These are phyloP conservation scores for Pedionomus torquatus DNA, from an alignment of 2,113 vertebrate species.

Conservation along the genomic window DNA sequence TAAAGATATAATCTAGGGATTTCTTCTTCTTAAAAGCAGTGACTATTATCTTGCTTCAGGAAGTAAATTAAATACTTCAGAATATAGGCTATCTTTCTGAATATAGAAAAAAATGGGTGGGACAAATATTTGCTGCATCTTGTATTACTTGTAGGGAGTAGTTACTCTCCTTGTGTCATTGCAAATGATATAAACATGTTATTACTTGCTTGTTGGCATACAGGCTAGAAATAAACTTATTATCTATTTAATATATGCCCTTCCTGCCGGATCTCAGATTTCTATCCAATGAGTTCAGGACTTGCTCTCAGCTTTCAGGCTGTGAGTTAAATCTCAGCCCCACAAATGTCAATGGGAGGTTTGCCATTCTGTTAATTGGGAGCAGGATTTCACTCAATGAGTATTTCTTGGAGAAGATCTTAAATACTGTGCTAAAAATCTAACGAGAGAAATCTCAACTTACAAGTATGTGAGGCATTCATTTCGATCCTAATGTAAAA, in stretches of 20 bases:
- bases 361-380: background rate
- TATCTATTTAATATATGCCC: background rate
- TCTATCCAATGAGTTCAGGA: background rate
- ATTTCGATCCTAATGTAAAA: background rate
- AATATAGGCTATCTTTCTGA: background rate
- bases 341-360: background rate
- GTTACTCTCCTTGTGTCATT: background rate
- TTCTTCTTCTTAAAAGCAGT: background rate
- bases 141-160: background rate
- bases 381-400: background rate
- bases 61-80: background rate
- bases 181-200: slow-evolving; percentile 1
- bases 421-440: background rate
- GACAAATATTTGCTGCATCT: slow-evolving; percentile 23
- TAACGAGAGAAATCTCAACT: background rate
- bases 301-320: background rate
- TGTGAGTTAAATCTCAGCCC: background rate
- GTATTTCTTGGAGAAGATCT: background rate
- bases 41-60: background rate
- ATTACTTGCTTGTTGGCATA: background rate
- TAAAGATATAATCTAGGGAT: background rate
- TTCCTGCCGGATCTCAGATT: slow-evolving; percentile 3
- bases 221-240: slow-evolving; percentile 7
- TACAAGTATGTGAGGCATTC: background rate
- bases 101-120: background rate